phyloP scores from a whole-genome alignment of 2,888 invertebrate genomes.

The Drepanosiphum platanoidis region DNA sequence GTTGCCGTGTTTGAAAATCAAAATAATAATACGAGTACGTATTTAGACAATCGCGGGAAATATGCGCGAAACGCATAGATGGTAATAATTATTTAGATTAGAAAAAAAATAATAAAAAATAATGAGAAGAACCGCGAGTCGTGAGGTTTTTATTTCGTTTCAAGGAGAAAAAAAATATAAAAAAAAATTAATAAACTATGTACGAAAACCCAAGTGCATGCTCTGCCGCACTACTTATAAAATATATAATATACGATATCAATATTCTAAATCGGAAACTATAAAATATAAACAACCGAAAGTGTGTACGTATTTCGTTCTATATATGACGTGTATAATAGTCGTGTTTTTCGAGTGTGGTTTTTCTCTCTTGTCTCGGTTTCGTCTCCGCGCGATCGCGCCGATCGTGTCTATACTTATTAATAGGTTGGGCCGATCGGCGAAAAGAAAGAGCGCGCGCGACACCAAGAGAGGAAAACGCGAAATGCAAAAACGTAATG shows the following conservation, averaged over 20 bases:
- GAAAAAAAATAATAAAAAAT: neutral
- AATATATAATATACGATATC: neutral
- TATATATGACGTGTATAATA: neutral
- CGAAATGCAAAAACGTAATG: no score
- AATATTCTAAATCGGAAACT: neutral
- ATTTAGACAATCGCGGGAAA: conserved; percentile 6
- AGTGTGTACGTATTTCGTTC: neutral
- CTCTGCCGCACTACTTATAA: conserved; percentile 26
- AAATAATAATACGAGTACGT: neutral
- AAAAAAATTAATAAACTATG: no score
- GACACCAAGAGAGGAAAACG: no score
- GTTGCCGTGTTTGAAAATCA: neutral
- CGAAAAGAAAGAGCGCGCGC: neutral
- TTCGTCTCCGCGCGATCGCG: neutral
- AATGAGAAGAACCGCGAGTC: neutral
- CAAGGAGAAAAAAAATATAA: conserved; percentile 17
- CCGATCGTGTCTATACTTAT: conserved; percentile 41
- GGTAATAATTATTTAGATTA: conserved; percentile 4
- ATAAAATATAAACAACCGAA: neutral
- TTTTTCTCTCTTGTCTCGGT: neutral
- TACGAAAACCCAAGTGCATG: conserved; percentile 35
- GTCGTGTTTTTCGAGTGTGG: neutral
- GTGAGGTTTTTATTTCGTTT: no score
- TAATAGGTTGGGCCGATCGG: conserved; percentile 47
- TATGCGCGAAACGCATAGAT: neutral